Base-by-base conservation (phyloP, 2,888 invertebrate genomes). In the Apamea epomidion region DNA sequence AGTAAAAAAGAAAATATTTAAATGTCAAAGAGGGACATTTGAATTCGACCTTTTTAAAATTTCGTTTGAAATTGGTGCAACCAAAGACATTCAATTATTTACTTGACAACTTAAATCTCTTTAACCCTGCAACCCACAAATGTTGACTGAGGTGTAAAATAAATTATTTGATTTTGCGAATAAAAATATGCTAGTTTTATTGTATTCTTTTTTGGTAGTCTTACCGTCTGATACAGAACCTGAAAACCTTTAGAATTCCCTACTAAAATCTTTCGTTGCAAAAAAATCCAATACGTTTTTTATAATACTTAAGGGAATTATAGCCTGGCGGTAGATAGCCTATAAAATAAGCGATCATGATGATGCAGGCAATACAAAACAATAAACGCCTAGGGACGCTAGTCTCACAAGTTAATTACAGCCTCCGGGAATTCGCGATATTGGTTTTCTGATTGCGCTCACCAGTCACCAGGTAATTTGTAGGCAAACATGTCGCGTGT, bases 371-470 rank as follows among this genome's bases (percentile, higher is more conserved):
- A 74, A 78, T 64, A 87, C 64, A 75, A 82, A 81, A 83, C 81
- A 84, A 88, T 83, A 80, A 88, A 84, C 79, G 87, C 75, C 82
- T 71, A 78, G 85, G 82, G 85, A 78, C 73, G 72, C 68, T 85
- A 80, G 83, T 62, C 78, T 74, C 78, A 79, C 82, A 83, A 90
- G 78, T 86, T 88, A 90, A 91, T 91, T 89, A 88, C 83, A 74
- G 77, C 82, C 83, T 70, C 71, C 81, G 83, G 89, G 89, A 85
- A 84, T 84, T 62, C n/a, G 77, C 72, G 82, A 90, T 91, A 91
- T 92, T 91, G 90, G 89, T 85, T 91, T 90, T 89, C 87, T 88
- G 90, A 90, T 90, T 89, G 89, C 86, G 81, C 70, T 79, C 65
- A 75, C 18, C 72, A 77, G 73, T 67, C 80, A 84, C 29, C 58